Conservation (phyloP, 2,888 invertebrate genomes). For the Lymantria monacha region DNA sequence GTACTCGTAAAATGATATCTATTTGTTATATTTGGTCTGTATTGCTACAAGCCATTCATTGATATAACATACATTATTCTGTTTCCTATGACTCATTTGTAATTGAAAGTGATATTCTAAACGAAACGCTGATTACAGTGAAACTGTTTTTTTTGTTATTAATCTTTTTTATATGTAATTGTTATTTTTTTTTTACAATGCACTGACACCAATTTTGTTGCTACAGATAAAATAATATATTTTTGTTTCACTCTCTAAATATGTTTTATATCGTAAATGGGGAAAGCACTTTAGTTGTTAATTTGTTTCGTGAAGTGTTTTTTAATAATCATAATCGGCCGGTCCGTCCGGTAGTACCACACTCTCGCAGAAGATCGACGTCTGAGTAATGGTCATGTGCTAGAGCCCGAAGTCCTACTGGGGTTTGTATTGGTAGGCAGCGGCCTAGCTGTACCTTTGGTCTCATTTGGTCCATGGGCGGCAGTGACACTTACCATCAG, state of each 20-base stretch:
- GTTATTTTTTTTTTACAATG: background rate
- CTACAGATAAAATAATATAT: background rate
- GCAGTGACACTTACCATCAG: no score
- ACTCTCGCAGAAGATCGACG: no score
- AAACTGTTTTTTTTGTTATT: background rate
- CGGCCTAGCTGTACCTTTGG: no score
- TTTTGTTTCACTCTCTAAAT: background rate
- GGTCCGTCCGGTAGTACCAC: no score
- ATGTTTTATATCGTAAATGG: background rate
- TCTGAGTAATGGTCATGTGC: no score
- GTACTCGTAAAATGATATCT: no score
- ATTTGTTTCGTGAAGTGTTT: background rate
- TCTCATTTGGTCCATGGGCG: no score
- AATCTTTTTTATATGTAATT: background rate
- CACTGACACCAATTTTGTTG: background rate
- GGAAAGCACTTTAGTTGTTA: background rate
- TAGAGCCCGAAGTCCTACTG: no score
- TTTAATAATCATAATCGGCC: background rate
- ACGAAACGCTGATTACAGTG: background rate
- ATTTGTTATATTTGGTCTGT: no score
- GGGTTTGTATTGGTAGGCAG: no score
- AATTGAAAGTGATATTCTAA: constrained; percentile 1
- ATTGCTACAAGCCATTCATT: background rate
- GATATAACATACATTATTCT: background rate
- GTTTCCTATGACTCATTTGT: background rate